These are phyloP conservation scores for Lysiphlebus fabarum DNA, from an alignment of 1,140 invertebrate genomes.

Conservation along the genomic window DNA sequence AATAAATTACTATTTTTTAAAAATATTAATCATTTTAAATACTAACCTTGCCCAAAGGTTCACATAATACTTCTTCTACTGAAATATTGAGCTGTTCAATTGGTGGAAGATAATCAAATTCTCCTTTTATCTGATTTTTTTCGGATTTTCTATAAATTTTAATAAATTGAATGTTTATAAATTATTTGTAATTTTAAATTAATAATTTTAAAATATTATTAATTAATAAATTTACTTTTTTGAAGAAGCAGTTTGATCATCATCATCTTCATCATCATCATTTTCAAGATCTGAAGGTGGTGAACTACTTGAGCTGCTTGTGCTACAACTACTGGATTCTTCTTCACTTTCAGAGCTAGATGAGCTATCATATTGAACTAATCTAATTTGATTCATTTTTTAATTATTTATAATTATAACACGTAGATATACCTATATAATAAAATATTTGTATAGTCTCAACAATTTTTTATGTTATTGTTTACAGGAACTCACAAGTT, in stretches of 20 bases:
- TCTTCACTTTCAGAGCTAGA: slow-evolving; percentile 26
- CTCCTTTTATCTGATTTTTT: slow-evolving; percentile 28
- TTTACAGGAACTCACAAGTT: no score
- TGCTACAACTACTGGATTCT: slow-evolving; percentile 25
- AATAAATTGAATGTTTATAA: slow-evolving; percentile 16
- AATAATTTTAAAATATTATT: neutral
- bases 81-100: slow-evolving; percentile 80
- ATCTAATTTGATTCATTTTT: no score
- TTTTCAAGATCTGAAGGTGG: slow-evolving; percentile 23
- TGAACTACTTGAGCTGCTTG: slow-evolving; percentile 15
- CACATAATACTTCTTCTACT: slow-evolving; percentile 70
- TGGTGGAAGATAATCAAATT: slow-evolving; percentile 72
- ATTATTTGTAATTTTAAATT: slow-evolving; percentile 17
- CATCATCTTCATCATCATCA: slow-evolving; percentile 19
- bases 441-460: no score
- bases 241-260: neutral
- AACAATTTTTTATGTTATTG: no score
- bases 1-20: slow-evolving; percentile 17
- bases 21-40: slow-evolving; percentile 17
- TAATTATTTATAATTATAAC: no score
- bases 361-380: no score
- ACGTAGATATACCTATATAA: no score
- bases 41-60: slow-evolving; percentile 68
- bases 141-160: slow-evolving; percentile 8
- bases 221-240: slow-evolving; percentile 1